Evolutionary conservation across 2,888 invertebrate species (phyloP), one percentile per base, ranked within the genome.

Genomic region (Dioctria rufipes): DNA sequence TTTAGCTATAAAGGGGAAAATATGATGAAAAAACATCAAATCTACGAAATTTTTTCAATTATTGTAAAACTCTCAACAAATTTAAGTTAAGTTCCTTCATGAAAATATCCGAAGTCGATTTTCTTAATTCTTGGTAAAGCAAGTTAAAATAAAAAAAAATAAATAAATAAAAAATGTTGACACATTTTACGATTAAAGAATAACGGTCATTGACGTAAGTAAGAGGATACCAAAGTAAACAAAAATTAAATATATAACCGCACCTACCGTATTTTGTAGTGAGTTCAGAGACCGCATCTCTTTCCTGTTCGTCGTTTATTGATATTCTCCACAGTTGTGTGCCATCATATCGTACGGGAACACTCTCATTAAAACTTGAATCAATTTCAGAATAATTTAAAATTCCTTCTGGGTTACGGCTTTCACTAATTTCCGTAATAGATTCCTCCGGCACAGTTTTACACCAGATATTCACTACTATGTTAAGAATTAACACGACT

Each of bases 251-350:
- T 25, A 25, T 25, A 25, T 51, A 51, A 51, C 51, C 11, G 11
- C 67, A 87, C 89, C 89, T 87, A 93, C 93, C 92, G 85, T 91
- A 91, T 85, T 90, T 90, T 5, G 91, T 91, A 84, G 91, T 90
- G 75, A 93, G 87, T 83, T 90, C 90, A 60, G 89, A 87, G 80
- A 92, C 88, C 86, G 88, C 89, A 86, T 87, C 90, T 86, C 90
- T 90, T 83, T 91, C 91, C 86, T 88, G 91, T 83, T 91, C 90
- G 54, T 89, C 90, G 69, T 90, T 89, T 11, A 91, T 90, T 5
- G 87, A 88, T 61, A 95, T 92, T 86, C 94, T 92, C 94, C 95
- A 94, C 13, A 95, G 88, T 89, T 96, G 95, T 25, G 94, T 93
- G 3, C 95, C 95, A 71, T 92, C 91, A 87, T 95, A 96, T 75